Conservation (phyloP, 2,888 invertebrate species). For the Rhagophthalmus giganteus region DNA sequence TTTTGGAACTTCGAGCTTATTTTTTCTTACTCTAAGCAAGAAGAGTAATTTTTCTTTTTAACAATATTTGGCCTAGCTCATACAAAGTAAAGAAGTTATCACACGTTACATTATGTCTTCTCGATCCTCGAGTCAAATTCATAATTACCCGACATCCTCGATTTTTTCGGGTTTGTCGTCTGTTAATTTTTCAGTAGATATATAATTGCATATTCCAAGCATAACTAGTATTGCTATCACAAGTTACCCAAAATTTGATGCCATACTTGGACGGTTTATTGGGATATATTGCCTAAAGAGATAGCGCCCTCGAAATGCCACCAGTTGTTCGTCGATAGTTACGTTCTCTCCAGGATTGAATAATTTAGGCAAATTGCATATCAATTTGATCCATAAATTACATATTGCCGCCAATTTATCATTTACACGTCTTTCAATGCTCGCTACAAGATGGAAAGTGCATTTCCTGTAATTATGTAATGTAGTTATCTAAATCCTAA, state of each 20-base stretch:
- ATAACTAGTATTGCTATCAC: not conserved
- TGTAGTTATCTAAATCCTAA: too few species aligned
- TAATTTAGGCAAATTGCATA: not conserved
- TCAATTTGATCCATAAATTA: not conserved
- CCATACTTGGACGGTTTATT: not conserved
- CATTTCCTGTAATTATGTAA: too few species aligned
- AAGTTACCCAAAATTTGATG: not conserved
- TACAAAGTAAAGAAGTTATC: constrained; percentile 2
- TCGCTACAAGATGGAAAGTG: too few species aligned
- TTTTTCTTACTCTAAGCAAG: not conserved
- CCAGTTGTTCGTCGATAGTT: not conserved
- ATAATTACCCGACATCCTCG: not conserved
- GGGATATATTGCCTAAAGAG: too few species aligned
- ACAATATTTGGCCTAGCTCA: not conserved
- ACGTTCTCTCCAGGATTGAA: not conserved
- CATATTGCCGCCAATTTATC: too few species aligned
- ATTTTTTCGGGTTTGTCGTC: not conserved
- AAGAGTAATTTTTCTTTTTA: not conserved
- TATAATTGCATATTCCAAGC: constrained; percentile 44
- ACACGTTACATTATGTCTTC: not conserved
- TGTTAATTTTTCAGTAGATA: not conserved
- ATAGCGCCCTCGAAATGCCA: not conserved
- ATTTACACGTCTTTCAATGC: too few species aligned
- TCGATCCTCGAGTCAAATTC: not conserved
- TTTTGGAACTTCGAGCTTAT: not conserved